phyloP scores from a whole-genome alignment of 2,888 invertebrate species.

The Holacanthella duospinosa region DNA sequence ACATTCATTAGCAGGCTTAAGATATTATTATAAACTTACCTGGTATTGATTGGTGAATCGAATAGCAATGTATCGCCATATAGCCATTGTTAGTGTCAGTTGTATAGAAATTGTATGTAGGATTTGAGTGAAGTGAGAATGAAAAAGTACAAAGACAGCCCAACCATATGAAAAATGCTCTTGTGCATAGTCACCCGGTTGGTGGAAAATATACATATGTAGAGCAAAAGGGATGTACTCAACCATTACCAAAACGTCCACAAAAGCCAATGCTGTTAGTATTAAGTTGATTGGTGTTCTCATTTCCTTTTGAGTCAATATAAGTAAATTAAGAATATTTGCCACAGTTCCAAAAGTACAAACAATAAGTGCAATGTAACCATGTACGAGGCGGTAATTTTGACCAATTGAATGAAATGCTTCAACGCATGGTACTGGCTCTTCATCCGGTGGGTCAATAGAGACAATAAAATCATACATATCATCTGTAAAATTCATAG shows the following conservation, averaged over 20 bases:
- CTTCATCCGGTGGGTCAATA: background rate
- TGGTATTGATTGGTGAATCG: constrained; percentile 40
- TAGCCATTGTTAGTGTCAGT: constrained; percentile 77
- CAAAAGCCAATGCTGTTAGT: constrained; percentile 48
- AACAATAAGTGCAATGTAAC: constrained; percentile 69
- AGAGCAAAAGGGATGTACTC: constrained; percentile 68
- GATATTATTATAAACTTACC: too few species aligned
- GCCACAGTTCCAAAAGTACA: constrained; percentile 78
- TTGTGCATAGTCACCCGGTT: constrained; percentile 27
- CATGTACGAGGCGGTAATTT: constrained; percentile 59
- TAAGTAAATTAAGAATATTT: constrained; percentile 75
- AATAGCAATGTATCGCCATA: constrained; percentile 82
- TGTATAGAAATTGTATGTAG: constrained; percentile 75
- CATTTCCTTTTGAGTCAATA: constrained; percentile 70
- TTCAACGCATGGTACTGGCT: background rate
- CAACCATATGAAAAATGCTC: constrained; percentile 57
- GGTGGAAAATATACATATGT: constrained; percentile 51
- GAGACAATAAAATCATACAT: background rate
- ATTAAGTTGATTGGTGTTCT: constrained; percentile 67
- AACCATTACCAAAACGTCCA: constrained; percentile 81
- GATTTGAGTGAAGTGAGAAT: constrained; percentile 67
- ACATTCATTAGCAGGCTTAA: too few species aligned
- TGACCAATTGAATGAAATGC: constrained; percentile 46
- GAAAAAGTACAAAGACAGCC: constrained; percentile 64
- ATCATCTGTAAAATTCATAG: constrained; percentile 1